Evolutionary conservation across 1,140 invertebrate genomes (phyloP).

Genomic region (Saxidomus purpurata): DNA sequence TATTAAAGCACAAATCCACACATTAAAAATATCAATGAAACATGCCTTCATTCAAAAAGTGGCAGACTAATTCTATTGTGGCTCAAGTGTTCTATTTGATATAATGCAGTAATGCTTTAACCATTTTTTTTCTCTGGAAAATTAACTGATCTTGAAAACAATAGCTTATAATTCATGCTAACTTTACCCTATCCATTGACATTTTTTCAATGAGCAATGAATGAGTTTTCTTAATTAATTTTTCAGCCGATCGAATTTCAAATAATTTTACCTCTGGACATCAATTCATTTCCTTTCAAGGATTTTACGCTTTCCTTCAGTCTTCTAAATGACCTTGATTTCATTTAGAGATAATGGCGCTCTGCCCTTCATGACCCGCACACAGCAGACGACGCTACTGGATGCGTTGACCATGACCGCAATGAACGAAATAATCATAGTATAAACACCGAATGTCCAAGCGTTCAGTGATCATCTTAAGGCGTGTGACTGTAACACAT

Average conservation of each 20-base stretch:
- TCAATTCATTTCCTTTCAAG: neutral
- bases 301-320: conserved; percentile 10
- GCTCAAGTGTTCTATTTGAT: neutral
- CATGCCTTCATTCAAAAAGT: neutral
- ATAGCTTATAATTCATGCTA: neutral
- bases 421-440: conserved; percentile 20
- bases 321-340: conserved; percentile 43
- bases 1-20: neutral
- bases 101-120: neutral
- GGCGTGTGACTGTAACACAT: neutral
- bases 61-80: neutral
- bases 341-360: conserved; percentile 35
- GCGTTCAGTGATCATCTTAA: neutral
- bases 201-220: conserved; percentile 31
- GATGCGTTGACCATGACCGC: conserved; percentile 40
- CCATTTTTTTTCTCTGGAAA: neutral
- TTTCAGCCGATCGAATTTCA: conserved; percentile 41
- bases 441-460: conserved; percentile 7
- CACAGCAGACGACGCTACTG: conserved; percentile 6
- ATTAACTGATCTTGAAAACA: conserved; percentile 49
- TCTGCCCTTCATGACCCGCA: conserved; percentile 47
- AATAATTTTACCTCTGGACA: conserved; percentile 54
- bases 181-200: conserved; percentile 8
- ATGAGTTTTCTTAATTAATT: conserved; percentile 54
- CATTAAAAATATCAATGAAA: conserved; percentile 11